Evolutionary conservation across 1,140 invertebrate species (phyloP).

Genomic region (Eubasilissa regina): DNA sequence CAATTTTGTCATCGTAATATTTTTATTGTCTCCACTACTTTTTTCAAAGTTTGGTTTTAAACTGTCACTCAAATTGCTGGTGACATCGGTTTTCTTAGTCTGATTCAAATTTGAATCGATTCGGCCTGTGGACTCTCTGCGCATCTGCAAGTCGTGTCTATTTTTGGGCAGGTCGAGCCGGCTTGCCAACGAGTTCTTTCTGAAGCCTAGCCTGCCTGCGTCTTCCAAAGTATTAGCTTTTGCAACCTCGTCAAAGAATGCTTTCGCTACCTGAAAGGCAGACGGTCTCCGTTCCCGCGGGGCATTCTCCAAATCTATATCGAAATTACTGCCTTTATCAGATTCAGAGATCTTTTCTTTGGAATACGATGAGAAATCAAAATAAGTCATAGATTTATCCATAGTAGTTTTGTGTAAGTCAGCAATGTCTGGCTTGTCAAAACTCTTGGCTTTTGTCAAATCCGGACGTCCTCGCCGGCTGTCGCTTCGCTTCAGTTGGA

Average conservation of each 20-base stretch:
- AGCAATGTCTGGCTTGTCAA: conserved; percentile 27
- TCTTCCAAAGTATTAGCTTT: conserved; percentile 40
- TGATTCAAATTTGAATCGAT: conserved; percentile 38
- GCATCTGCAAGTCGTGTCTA: conserved; percentile 46
- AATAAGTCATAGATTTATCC: conserved; percentile 47
- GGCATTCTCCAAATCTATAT: not conserved
- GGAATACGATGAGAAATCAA: conserved; percentile 43
- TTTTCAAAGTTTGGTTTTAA: conserved; percentile 6
- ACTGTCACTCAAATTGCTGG: not conserved
- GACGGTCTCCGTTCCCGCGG: conserved; percentile 48
- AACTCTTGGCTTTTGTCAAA: conserved; percentile 37
- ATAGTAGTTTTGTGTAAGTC: conserved; percentile 14
- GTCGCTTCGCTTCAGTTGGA: not conserved
- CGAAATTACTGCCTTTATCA: not conserved
- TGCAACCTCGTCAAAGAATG: conserved; percentile 56
- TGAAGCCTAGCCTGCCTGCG: not conserved
- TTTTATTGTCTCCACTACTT: conserved; percentile 35
- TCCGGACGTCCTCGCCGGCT: not conserved
- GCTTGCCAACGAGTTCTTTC: conserved; percentile 57
- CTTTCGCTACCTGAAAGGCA: conserved; percentile 57
- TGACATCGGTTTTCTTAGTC: not conserved
- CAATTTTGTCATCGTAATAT: not conserved
- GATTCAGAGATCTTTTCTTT: conserved; percentile 1
- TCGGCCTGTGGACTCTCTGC: conserved; percentile 50
- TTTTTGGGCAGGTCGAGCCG: conserved; percentile 49